Evolutionary conservation across 2,113 vertebrate genomes (phyloP).

Genomic region (Anolis sagrei): DNA sequence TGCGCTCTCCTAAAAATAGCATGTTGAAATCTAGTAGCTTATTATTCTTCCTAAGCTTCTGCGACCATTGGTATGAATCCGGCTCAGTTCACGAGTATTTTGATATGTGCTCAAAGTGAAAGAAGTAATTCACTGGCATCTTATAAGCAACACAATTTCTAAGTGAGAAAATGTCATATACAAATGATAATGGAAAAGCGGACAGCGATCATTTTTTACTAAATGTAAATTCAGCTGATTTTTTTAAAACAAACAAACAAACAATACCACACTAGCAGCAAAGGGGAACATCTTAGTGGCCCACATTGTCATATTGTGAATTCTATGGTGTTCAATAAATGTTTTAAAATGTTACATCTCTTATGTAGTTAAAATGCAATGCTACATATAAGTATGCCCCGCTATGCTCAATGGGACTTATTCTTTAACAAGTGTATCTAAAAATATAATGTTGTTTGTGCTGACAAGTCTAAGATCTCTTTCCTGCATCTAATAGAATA

Average conservation of each 20-base stretch:
- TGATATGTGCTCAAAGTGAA: not conserved
- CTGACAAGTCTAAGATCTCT: not conserved
- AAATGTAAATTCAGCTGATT: not conserved
- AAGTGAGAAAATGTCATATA: not conserved
- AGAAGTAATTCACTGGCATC: not conserved
- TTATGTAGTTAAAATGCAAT: not conserved
- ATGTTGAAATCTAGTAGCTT: constrained; percentile 4
- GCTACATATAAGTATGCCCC: not conserved
- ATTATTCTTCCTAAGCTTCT: not conserved
- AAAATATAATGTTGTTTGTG: not conserved
- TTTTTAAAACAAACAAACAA: not conserved
- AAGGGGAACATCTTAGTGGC: not conserved
- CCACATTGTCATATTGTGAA: not conserved
- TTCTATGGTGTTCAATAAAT: not conserved
- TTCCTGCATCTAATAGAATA: not conserved
- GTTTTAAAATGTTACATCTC: not conserved
- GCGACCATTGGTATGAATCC: not conserved
- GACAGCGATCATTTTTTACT: not conserved
- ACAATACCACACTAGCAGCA: not conserved
- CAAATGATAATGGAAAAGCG: not conserved
- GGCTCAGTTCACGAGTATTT: not conserved
- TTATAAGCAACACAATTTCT: not conserved
- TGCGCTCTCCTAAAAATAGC: not conserved
- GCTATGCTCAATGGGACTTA: not conserved
- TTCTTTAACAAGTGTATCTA: not conserved